Conservation (phyloP, 2,113 vertebrate species). For the Oreochromis tanganicae region DNA sequence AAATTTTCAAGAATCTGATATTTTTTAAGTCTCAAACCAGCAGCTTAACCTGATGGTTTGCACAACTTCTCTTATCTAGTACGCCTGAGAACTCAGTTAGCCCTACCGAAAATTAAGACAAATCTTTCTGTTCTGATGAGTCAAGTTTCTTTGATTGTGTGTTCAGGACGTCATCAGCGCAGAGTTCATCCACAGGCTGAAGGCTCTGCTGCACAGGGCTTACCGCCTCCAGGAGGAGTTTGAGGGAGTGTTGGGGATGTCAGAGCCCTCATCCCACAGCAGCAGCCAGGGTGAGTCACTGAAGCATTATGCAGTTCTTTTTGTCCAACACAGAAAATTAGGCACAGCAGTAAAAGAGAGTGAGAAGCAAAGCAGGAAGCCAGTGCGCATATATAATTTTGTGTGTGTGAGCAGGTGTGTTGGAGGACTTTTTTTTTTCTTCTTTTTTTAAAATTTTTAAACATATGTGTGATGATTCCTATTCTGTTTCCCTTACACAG, state of each 20-base stretch:
- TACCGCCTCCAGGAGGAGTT: constrained; percentile 96
- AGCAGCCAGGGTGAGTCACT: constrained; percentile 79
- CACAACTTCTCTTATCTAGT: neutral
- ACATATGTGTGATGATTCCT: neutral
- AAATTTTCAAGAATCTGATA: neutral
- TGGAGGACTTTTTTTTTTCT: rapidly evolving
- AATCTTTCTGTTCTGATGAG: neutral
- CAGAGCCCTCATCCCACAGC: constrained; percentile 76
- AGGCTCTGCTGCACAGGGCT: constrained; percentile 88
- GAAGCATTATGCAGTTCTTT: neutral
- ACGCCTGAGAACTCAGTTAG: rapidly evolving
- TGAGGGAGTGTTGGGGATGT: constrained; percentile 82
- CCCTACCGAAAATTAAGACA: neutral
- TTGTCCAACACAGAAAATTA: neutral
- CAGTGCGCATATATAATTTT: neutral
- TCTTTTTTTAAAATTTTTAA: rapidly evolving
- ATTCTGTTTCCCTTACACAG: constrained; percentile 73
- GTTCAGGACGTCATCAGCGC: constrained; percentile 87
- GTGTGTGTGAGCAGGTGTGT: neutral
- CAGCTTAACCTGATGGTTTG: neutral
- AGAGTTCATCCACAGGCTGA: constrained; percentile 93
- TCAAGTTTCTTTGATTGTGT: neutral
- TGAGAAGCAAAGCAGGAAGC: neutral
- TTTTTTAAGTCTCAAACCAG: neutral
- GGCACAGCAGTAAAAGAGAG: neutral